phyloP scores from a whole-genome alignment of 2,113 vertebrate species.

The Phylloscopus trochiloides region DNA sequence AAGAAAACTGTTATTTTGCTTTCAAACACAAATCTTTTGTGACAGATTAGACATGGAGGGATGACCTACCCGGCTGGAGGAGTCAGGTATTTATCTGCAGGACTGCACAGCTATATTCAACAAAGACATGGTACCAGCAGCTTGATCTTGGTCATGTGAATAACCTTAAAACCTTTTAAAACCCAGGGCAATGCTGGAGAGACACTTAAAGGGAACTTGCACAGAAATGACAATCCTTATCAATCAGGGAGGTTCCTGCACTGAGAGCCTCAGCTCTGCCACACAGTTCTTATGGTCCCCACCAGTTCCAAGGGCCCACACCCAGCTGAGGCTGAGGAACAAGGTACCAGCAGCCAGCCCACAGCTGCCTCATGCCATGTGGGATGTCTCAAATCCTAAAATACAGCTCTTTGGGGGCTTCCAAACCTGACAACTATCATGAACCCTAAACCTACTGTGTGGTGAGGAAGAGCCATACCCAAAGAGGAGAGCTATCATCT shows the following conservation, averaged over 20 bases:
- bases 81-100: conserved; percentile 50
- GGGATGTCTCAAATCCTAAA: background rate
- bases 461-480: background rate
- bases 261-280: background rate
- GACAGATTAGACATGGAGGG: conserved; percentile 36
- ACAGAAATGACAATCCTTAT: background rate
- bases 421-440: background rate
- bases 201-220: background rate
- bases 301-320: background rate
- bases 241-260: background rate
- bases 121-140: background rate
- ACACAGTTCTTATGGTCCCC: background rate
- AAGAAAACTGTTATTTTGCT: conserved; percentile 11
- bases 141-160: background rate
- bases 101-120: conserved; percentile 1
- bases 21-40: conserved; percentile 59
- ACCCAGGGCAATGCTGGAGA: background rate
- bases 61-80: background rate
- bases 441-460: background rate
- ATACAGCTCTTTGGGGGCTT: background rate
- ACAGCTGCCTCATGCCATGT: accelerated
- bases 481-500: background rate
- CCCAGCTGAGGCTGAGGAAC: background rate
- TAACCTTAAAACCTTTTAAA: conserved; percentile 46
- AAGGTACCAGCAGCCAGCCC: background rate